A percentile compares a stretch with the other conserved stretches of the same genome.
These are phyloP conservation scores for Cydia fagiglandana DNA, from an alignment of 1,140 invertebrate species.

Conservation along the genomic window DNA sequence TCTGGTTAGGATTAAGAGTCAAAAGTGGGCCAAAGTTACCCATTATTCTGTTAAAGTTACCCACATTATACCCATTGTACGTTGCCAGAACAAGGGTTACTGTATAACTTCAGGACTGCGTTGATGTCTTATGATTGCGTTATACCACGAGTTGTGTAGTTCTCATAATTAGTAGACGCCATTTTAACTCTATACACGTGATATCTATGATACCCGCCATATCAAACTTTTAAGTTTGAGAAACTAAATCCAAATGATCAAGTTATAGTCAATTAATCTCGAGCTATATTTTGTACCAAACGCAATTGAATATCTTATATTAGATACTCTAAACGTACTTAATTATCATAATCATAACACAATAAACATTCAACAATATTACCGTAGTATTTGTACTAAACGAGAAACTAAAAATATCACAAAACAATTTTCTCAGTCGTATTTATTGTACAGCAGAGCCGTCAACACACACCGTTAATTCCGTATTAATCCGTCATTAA, in stretches of 20 bases:
- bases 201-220: too few relatives aligned
- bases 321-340: neutral
- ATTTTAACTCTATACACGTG: neutral
- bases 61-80: too few relatives aligned
- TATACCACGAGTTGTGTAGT: neutral
- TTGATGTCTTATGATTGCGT: neutral
- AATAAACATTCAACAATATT: neutral
- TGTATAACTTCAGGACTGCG: neutral
- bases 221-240: too few relatives aligned
- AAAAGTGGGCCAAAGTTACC: too few relatives aligned
- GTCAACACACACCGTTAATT: neutral
- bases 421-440: neutral
- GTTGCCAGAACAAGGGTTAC: too few relatives aligned
- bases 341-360: too few relatives aligned
- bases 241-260: too few relatives aligned
- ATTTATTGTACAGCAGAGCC: neutral
- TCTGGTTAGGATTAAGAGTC: too few relatives aligned
- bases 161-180: neutral
- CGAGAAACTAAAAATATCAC: neutral
- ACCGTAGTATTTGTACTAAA: constrained; percentile 35
- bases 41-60: too few relatives aligned
- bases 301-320: neutral
- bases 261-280: too few relatives aligned
- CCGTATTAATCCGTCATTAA: constrained; percentile 1
- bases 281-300: too few relatives aligned